Evolutionary conservation across 2,797 vertebrate genomes (phyloP).

Genomic region (Strix occidentalis): DNA sequence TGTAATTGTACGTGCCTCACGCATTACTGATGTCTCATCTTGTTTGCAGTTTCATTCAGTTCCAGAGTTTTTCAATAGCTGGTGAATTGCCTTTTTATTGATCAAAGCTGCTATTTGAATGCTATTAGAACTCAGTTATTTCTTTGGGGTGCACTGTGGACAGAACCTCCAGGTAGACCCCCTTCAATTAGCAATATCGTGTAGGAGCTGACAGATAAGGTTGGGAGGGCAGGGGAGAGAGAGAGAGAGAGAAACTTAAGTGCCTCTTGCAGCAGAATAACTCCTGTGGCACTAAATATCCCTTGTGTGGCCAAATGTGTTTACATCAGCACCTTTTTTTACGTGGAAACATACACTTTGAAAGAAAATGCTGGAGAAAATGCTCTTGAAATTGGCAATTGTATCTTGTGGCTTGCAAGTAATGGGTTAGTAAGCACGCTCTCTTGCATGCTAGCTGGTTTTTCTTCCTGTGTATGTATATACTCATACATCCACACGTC

Average conservation of each 20-base stretch:
- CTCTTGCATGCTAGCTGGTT: not conserved
- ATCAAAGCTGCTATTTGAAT: not conserved
- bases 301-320: not conserved
- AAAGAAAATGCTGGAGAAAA: not conserved
- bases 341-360: not conserved
- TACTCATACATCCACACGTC: not conserved
- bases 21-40: conserved; percentile 57
- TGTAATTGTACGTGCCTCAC: conserved; percentile 73
- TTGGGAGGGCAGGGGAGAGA: not conserved
- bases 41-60: not conserved
- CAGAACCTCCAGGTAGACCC: not conserved
- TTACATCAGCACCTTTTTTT: not conserved
- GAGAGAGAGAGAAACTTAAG: too few relatives aligned
- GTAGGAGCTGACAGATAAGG: not conserved
- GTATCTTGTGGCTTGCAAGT: not conserved
- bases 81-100: not conserved
- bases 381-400: not conserved
- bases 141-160: not conserved
- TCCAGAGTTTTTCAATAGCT: not conserved
- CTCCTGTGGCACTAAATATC: not conserved
- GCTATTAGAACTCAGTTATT: not conserved
- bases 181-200: accelerated
- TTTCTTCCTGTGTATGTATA: not conserved
- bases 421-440: not conserved
- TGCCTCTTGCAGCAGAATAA: not conserved